Evolutionary conservation across 2,888 invertebrate species (phyloP).

Genomic region (Callosobruchus maculatus): DNA sequence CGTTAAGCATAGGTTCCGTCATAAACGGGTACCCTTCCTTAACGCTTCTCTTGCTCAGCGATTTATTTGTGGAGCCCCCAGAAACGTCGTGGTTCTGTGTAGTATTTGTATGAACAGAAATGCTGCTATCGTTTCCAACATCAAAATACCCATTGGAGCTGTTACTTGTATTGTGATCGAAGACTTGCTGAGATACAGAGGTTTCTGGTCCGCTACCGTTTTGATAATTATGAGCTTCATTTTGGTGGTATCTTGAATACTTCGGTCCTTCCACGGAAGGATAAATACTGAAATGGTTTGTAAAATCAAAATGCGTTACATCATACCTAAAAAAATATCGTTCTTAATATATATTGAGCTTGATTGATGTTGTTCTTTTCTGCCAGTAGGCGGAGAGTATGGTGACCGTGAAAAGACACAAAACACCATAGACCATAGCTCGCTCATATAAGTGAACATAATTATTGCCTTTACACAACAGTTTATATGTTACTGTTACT

Average conservation of each 20-base stretch:
- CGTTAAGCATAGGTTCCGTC: background rate
- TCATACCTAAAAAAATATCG: too few relatives aligned
- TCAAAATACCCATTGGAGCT: background rate
- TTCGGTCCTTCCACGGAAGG: background rate
- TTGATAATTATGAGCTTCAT: background rate
- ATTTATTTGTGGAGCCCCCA: background rate
- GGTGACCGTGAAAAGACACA: too few relatives aligned
- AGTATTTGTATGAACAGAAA: background rate
- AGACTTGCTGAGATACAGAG: background rate
- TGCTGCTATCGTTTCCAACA: background rate
- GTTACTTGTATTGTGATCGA: background rate
- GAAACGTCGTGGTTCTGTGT: background rate
- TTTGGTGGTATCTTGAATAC: background rate
- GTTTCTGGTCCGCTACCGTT: background rate
- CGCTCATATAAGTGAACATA: too few relatives aligned
- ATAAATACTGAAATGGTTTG: background rate
- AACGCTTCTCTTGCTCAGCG: background rate
- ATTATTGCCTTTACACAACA: too few relatives aligned
- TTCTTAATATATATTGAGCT: too few relatives aligned
- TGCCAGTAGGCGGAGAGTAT: too few relatives aligned
- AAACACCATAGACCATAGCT: too few relatives aligned
- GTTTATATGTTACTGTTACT: too few relatives aligned
- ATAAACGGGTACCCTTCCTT: background rate
- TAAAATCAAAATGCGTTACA: background rate
- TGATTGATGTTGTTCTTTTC: too few relatives aligned